These are phyloP conservation scores for Alsophila aescularia DNA, from an alignment of 2,888 invertebrate genomes.

Conservation along the genomic window DNA sequence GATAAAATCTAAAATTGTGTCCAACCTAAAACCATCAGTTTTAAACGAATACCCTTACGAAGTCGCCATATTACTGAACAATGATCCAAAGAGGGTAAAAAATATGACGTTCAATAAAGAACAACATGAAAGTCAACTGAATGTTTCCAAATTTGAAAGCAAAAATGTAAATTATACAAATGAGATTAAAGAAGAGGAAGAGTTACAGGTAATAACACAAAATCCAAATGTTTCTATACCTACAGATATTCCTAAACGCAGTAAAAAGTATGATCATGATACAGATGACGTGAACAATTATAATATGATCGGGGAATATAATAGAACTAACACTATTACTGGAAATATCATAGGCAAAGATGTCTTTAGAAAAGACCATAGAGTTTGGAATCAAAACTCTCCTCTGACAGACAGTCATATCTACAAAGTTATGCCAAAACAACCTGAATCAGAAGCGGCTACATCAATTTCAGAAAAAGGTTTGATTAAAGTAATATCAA, in stretches of 20 bases:
- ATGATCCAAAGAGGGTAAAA: background rate
- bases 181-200: constrained; percentile 33
- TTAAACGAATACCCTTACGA: constrained; percentile 70
- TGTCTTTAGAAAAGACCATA: constrained; percentile 55
- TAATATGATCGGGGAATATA: constrained; percentile 50
- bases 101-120: background rate
- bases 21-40: constrained; percentile 50
- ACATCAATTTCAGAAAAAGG: constrained; percentile 66
- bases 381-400: constrained; percentile 58
- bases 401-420: constrained; percentile 49
- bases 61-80: constrained; percentile 55
- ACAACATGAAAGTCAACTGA: background rate
- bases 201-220: constrained; percentile 13
- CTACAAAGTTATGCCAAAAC: constrained; percentile 60
- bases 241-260: constrained; percentile 48
- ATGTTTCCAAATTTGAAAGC: constrained; percentile 3
- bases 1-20: constrained; percentile 48
- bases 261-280: constrained; percentile 56
- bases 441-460: constrained; percentile 42
- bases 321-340: constrained; percentile 41
- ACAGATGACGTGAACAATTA: constrained; percentile 43
- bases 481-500: constrained; percentile 67
- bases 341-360: constrained; percentile 43
- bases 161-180: background rate
- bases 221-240: constrained; percentile 19